Conservation (phyloP, 2,113 vertebrate genomes). For the Aptenodytes patagonicus region DNA sequence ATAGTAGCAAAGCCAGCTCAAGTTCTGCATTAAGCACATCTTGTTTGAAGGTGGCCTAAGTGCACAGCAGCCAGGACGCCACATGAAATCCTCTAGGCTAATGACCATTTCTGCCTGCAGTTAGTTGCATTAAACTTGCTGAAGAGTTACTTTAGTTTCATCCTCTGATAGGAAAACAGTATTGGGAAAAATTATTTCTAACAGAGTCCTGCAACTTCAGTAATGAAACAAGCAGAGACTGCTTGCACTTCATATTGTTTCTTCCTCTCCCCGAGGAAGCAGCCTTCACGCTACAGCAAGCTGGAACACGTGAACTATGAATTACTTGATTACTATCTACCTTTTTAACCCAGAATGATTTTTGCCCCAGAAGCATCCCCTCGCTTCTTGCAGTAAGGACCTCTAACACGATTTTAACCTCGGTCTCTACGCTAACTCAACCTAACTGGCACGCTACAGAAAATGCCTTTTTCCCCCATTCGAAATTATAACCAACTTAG, state of each 20-base stretch:
- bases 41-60: neutral
- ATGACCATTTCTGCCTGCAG: neutral
- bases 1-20: neutral
- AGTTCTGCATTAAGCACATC: neutral
- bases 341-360: neutral
- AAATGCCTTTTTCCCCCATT: neutral
- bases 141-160: neutral
- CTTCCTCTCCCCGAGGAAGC: neutral
- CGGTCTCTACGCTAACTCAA: rapidly evolving
- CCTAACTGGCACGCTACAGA: rapidly evolving
- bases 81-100: neutral
- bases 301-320: neutral
- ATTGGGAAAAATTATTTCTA: neutral
- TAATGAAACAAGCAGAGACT: no score
- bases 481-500: neutral
- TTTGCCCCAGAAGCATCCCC: neutral
- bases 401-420: neutral
- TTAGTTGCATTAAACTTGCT: neutral
- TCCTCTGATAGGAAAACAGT: neutral
- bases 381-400: rapidly evolving
- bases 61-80: rapidly evolving
- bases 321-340: neutral
- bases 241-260: neutral
- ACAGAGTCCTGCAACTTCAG: neutral
- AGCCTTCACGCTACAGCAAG: neutral